These are phyloP conservation scores for Forpus xanthops DNA, from an alignment of 2,797 vertebrate genomes.

Conservation along the genomic window DNA sequence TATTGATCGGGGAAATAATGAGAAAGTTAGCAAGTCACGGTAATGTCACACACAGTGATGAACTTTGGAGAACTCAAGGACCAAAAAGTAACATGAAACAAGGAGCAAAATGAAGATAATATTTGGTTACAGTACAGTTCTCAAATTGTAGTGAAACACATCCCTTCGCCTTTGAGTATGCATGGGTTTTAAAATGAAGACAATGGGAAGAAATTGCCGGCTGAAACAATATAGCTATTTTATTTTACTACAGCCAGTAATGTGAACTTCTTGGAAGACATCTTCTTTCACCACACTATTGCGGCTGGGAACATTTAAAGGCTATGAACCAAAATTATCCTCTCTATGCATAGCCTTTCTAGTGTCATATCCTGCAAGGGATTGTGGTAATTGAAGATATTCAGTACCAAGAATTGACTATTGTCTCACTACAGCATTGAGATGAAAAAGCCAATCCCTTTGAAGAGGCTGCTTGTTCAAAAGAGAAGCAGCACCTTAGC, in stretches of 20 bases:
- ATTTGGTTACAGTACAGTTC: constrained; percentile 92
- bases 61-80: constrained; percentile 83
- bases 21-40: constrained; percentile 79
- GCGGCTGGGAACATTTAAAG: constrained; percentile 80
- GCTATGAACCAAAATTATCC: constrained; percentile 80
- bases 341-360: constrained; percentile 66
- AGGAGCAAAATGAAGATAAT: constrained; percentile 94
- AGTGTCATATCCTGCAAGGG: constrained; percentile 55
- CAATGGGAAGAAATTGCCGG: constrained; percentile 91
- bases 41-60: constrained; percentile 79
- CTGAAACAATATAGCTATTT: constrained; percentile 95
- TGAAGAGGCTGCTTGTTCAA: constrained; percentile 1
- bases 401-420: constrained; percentile 29
- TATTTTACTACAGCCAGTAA: constrained; percentile 90
- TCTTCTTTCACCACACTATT: constrained; percentile 94
- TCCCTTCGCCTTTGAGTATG: constrained; percentile 85
- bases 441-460: constrained; percentile 63
- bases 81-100: constrained; percentile 94
- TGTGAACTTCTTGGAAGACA: constrained; percentile 98
- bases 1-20: constrained; percentile 85
- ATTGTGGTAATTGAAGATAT: constrained; percentile 48
- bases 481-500: background rate
- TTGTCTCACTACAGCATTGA: background rate
- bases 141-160: constrained; percentile 87
- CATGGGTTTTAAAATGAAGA: constrained; percentile 88